Evolutionary conservation across 2,113 vertebrate species (phyloP), one percentile per base, ranked within the genome.

Genomic region (Empidonax traillii): DNA sequence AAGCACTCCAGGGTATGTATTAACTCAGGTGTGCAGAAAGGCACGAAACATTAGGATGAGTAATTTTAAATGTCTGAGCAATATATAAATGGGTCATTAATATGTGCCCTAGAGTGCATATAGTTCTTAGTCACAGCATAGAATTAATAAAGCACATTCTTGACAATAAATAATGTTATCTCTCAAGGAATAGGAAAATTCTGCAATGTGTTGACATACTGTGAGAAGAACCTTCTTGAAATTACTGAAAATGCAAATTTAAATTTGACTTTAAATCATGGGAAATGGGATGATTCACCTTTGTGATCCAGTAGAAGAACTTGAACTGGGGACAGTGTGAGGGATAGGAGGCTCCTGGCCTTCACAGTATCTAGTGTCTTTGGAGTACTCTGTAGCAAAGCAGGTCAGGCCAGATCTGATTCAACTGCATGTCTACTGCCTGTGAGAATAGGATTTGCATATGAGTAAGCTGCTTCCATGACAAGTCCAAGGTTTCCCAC

Each of bases 1-100:
- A 89, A 91, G 85, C 53, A 85, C 89, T 91, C 39, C 46, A 47
- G 82, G 58, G 30, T 87, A 59, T 90, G 51, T 87, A 69, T 96
- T 93, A 94, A 87, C 51, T 91, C 87, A 95, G 93, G 94, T 96
- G 93, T 91, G 62, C 59, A 87, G 81, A 93, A 95, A 89, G 35
- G 66, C 52, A 82, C 65, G 76, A 91, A 94, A 52, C 39, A 27
- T 91, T 85, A 94, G 67, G 14, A 69, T 95, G 74, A 92, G 51
- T 95, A 85, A 94, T 91, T 96, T 94, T 79, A 90, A 94, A 89
- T 23, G 62, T 63, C 81, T 77, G 37, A 94, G 83, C 23, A 87
- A 56, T 87, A 78, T 76, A 92, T 91, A 89, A 96, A 91, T 80
- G 74, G 49, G 41, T 76, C 25, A 35, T 87, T 95, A 76, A 55